Percentiles rank a stretch among this genome's conserved stretches.
Evolutionary conservation across 2,797 vertebrate genomes (phyloP).

Genomic region (Zenarchopterus dispar): DNA sequence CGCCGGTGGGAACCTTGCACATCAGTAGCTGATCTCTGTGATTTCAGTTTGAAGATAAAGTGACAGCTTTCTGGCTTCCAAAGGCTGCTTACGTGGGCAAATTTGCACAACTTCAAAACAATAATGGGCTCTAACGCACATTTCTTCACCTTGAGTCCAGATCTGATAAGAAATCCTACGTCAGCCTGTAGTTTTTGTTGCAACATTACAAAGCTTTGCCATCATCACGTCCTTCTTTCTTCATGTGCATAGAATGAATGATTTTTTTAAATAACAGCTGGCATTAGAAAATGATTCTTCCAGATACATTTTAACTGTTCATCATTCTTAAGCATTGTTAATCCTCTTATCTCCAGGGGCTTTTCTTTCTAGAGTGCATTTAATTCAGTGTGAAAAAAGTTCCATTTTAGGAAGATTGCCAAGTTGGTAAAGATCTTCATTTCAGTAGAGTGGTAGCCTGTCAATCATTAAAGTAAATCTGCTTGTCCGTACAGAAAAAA

Average conservation of each 20-base stretch:
- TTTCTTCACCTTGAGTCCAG: constrained; percentile 24
- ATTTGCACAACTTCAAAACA: constrained; percentile 60
- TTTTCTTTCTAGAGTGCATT: constrained; percentile 12
- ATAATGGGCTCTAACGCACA: constrained; percentile 44
- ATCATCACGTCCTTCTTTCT: constrained; percentile 14
- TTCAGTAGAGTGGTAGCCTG: constrained; percentile 13
- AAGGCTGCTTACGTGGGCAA: constrained; percentile 23
- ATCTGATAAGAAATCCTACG: constrained; percentile 61
- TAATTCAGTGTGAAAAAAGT: constrained; percentile 11
- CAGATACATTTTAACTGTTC: neutral
- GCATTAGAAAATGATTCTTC: constrained; percentile 10
- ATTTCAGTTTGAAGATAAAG: constrained; percentile 42
- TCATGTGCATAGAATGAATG: neutral
- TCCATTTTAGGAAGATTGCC: constrained; percentile 10
- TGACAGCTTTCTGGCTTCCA: constrained; percentile 25
- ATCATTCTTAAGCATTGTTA: neutral
- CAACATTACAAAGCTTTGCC: constrained; percentile 13
- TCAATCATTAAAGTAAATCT: constrained; percentile 15
- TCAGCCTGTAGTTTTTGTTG: constrained; percentile 32
- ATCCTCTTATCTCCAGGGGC: constrained; percentile 1
- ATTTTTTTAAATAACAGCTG: constrained; percentile 5
- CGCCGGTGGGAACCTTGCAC: constrained; percentile 31
- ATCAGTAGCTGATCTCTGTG: constrained; percentile 17
- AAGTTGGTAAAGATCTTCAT: constrained; percentile 16
- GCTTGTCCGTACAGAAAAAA: constrained; percentile 9